Evolutionary conservation across 2,888 invertebrate species (phyloP).

Genomic region (Lepeophtheirus nordmannii): DNA sequence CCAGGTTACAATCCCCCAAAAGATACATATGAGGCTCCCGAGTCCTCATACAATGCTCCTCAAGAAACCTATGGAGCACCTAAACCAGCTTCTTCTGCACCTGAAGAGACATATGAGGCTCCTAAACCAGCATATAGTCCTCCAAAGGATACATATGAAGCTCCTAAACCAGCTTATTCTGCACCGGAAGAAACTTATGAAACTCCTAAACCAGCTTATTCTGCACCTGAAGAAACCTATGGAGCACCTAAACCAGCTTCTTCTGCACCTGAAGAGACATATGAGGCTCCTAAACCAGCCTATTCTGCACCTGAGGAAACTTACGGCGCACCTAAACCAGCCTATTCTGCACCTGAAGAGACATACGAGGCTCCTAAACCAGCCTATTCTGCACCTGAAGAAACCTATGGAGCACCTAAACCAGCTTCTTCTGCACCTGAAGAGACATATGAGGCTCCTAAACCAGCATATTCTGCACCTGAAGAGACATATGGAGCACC

Average conservation of each 20-base stretch:
- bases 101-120: slow-evolving; percentile 19
- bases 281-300: slow-evolving; percentile 2
- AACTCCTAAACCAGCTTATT: neutral
- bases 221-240: slow-evolving; percentile 13
- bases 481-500: neutral
- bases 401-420: neutral
- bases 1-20: neutral
- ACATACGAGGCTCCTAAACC: neutral
- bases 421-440: neutral
- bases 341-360: slow-evolving; percentile 3
- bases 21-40: neutral
- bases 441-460: neutral
- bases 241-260: slow-evolving; percentile 17
- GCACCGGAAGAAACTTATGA: neutral
- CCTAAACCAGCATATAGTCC: slow-evolving; percentile 1
- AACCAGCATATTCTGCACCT: neutral
- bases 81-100: slow-evolving; percentile 22
- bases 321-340: slow-evolving; percentile 14
- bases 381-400: neutral
- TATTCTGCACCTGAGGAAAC: neutral
- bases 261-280: slow-evolving; percentile 6
- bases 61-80: slow-evolving; percentile 9
- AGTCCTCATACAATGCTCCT: neutral
- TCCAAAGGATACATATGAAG: neutral
- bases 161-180: slow-evolving; percentile 17